Conservation (phyloP, 2,113 vertebrate species). For the Pelecanoides urinatrix region DNA sequence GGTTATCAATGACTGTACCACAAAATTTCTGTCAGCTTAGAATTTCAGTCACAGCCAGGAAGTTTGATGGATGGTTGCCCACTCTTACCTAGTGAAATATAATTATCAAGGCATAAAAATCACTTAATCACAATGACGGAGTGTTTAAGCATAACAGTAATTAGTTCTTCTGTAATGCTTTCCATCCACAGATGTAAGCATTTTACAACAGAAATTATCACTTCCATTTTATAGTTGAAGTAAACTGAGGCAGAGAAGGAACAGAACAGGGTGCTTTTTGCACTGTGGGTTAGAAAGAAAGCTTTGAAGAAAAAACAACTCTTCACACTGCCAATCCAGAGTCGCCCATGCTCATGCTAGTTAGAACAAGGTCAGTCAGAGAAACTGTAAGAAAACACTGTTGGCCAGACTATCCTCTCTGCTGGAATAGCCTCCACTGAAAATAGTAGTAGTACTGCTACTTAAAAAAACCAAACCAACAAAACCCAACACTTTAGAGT, state of each 20-base stretch:
- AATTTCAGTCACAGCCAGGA: slow-evolving; percentile 64
- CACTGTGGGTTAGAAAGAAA: background rate
- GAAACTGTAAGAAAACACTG: background rate
- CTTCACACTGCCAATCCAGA: background rate
- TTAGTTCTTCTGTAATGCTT: slow-evolving; percentile 26
- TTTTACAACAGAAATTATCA: slow-evolving; percentile 37
- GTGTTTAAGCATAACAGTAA: slow-evolving; percentile 26
- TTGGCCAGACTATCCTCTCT: background rate
- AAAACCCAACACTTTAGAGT: background rate
- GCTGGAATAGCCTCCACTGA: background rate
- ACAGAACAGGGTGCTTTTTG: background rate
- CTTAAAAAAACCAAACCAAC: background rate
- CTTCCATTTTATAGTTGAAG: slow-evolving; percentile 2
- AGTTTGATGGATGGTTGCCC: slow-evolving; percentile 61
- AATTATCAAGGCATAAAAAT: slow-evolving; percentile 45
- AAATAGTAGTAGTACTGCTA: background rate
- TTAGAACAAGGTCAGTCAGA: background rate
- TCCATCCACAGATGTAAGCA: background rate
- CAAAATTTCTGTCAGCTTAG: slow-evolving; percentile 50
- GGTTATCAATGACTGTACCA: slow-evolving; percentile 73
- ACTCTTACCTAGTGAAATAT: slow-evolving; percentile 17
- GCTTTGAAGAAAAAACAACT: background rate
- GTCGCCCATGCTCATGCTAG: background rate
- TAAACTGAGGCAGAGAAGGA: slow-evolving; percentile 32
- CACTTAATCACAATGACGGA: background rate